Conservation (phyloP, 2,888 invertebrate species). For the Scaptomyza cyrtandrae region DNA sequence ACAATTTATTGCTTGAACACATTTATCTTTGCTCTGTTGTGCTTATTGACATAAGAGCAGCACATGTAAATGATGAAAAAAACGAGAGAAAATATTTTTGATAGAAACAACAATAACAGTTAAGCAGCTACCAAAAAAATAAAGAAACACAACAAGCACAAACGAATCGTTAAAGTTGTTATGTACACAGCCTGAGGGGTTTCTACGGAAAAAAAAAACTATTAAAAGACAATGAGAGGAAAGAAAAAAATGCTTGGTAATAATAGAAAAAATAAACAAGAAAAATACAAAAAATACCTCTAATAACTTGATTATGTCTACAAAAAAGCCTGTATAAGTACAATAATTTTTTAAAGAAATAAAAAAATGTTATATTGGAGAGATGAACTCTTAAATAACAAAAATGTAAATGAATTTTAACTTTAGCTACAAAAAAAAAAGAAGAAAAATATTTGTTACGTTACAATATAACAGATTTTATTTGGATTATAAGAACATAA, state of each 20-base stretch:
- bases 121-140: conserved; percentile 9
- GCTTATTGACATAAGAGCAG: background rate
- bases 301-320: conserved; percentile 7
- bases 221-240: conserved; percentile 33
- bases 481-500: no score
- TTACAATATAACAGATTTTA: no score
- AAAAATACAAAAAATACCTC: conserved; percentile 33
- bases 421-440: background rate
- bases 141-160: background rate
- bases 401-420: background rate
- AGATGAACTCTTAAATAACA: background rate
- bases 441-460: background rate
- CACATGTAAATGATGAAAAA: background rate
- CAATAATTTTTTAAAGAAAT: conserved; percentile 3
- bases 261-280: conserved; percentile 17
- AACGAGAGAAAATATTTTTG: conserved; percentile 36
- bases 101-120: conserved; percentile 22
- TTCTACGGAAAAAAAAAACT: conserved; percentile 3
- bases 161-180: conserved; percentile 10
- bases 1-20: background rate
- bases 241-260: conserved; percentile 29
- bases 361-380: background rate
- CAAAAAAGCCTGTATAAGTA: conserved; percentile 14
- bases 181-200: conserved; percentile 7
- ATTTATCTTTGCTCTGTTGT: conserved; percentile 18